Evolutionary conservation across 1,140 invertebrate species (phyloP), one percentile per base, ranked within the genome.

Genomic region (Popillia japonica): DNA sequence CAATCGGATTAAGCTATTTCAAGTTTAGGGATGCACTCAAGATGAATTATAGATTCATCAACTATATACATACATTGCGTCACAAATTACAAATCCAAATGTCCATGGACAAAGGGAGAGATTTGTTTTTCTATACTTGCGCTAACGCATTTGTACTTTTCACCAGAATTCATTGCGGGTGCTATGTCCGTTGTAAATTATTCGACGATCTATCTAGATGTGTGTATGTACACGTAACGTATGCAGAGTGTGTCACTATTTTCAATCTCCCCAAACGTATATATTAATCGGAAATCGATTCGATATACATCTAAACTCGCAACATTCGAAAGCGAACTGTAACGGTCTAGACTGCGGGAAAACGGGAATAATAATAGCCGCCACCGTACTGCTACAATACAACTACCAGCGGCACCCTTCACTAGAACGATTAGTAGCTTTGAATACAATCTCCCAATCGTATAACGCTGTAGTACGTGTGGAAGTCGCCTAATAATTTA

Each of bases 361-460:
- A 68, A 68, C 20, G 61, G 23, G 17, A 68, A 22, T 14, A 34
- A 68, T 27, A 68, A 68, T 68, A 68, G 61, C 61, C 20, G 61
- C 22, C 61, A 34, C 61, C 20, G 61, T 20, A 68, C 22, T 14
- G 27, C 11, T 20, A 27, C 22, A 23, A 17, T 23, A 68, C 59
- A n/a, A 23, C 59, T n/a, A 64, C 59, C 9, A n/a, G 9, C 48
- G 48, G 14, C 14, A 17, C 48, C 10, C 61, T 20, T 10, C 22
- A 74, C 10, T 17, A 20, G 14, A 74, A 74, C 72, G 72, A 74
- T 74, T 74, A 74, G 72, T 74, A 48, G n/a, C 20, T 34, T 42
- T 44, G 72, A 74, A 74, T 74, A 74, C 72, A 74, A 74, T 74
- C 72, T 74, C 72, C 40, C 41, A 74, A 74, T 74, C 72, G 41